Evolutionary conservation across 2,797 vertebrate genomes (phyloP), one percentile per base, ranked within the genome.

Genomic region (Bovichtus variegatus): DNA sequence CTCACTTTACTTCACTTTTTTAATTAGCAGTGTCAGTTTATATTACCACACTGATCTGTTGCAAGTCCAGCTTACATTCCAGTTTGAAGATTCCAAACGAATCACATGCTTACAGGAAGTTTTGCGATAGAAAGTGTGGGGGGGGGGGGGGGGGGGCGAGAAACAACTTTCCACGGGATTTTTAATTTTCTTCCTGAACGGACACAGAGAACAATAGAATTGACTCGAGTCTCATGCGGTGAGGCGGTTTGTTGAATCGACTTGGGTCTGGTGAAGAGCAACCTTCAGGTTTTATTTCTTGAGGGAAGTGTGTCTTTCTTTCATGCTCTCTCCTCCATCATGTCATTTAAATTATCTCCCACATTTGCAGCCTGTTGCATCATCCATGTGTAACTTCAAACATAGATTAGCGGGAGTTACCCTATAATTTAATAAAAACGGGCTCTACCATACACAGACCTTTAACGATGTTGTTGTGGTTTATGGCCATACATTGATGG

Each of bases 1-100:
- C 70, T 80, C 38, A 34, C 60, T 86, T 75, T 61, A 19, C 44
- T 62, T 74, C n/a, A 27, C 36, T 46, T 67, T 71, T 82, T 83
- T 83, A 81, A 82, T 78, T 70, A 36, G 31, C 18, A 61, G 18
- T 61, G 29, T 31, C 18, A 29, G 19, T 46, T 63, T 65, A 66
- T 51, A 64, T 83, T 72, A 57, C 10, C 15, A 40, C 7, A 59
- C 34, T 43, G 43, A 66, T 58, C 23, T 43, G 7, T 54, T 55
- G 15, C 11, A 23, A 41, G 8, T 34, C 7, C 31, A 34, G 47
- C n/a, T 58, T 54, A 16, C 18, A 11, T 75, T 63, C 10, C 34
- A 55, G 9, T 41, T 50, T 59, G 21, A 55, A 50, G 73, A 61
- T 51, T 29, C 29, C 18, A 55, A 59, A 62, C 18, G 38, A 15